phyloP scores from a whole-genome alignment of 2,797 vertebrate genomes.

The Acanthis flammea region DNA sequence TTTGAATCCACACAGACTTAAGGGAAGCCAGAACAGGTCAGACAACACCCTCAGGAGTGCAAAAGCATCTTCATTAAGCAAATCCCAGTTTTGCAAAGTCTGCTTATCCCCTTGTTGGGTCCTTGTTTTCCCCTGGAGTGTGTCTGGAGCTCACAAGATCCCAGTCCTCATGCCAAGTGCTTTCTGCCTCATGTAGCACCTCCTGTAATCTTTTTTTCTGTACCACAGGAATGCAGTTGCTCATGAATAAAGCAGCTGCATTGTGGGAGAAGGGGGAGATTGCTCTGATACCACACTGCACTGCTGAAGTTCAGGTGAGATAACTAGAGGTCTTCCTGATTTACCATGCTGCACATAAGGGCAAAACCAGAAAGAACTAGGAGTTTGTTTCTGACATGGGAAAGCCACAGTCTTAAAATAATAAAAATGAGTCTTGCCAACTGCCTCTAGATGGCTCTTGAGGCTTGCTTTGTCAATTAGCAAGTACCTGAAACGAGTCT shows the following conservation, averaged over 20 bases:
- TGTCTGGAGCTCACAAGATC: background rate
- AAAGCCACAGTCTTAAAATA: background rate
- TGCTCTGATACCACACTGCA: background rate
- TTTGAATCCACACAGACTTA: background rate
- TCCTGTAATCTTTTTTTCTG: background rate
- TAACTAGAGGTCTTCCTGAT: background rate
- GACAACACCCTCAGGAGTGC: background rate
- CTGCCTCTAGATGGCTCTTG: conserved; percentile 70
- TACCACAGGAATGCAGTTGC: background rate
- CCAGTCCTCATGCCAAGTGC: background rate
- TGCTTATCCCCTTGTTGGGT: background rate
- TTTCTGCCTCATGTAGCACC: background rate
- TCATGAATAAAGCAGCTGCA: background rate
- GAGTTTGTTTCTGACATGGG: background rate
- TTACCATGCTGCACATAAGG: background rate
- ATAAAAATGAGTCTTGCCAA: background rate
- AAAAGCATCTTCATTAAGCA: background rate
- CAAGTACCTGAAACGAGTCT: background rate
- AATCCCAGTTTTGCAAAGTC: background rate
- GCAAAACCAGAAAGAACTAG: background rate
- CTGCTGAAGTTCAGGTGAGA: background rate
- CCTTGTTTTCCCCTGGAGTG: background rate
- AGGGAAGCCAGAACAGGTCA: background rate
- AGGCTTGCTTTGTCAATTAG: conserved; percentile 59
- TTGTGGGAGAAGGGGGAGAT: background rate